Conservation (phyloP, 2,797 vertebrate species). For the Orestias chungarensis region DNA sequence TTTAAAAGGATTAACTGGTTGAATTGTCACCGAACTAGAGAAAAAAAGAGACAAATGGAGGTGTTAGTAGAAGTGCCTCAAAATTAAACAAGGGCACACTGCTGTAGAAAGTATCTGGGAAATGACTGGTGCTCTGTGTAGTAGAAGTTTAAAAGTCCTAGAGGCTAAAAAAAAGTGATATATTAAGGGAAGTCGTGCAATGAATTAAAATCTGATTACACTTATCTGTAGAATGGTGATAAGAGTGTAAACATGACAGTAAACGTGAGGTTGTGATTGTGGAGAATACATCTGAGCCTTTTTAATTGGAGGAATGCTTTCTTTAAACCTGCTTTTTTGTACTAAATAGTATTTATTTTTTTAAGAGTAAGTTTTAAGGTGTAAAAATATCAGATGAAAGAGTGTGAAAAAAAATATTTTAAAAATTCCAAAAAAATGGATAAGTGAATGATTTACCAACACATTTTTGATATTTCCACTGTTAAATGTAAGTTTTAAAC, state of each 20-base stretch:
- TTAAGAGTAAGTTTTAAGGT: no score
- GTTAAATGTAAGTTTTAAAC: neutral
- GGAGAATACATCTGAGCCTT: neutral
- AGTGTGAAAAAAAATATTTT: no score
- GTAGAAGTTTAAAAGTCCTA: neutral
- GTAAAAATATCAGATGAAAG: conserved; percentile 2
- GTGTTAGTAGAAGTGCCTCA: conserved; percentile 1
- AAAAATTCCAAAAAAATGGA: no score
- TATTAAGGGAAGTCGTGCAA: neutral
- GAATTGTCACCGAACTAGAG: conserved; percentile 3
- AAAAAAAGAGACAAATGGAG: neutral
- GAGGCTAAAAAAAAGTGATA: neutral
- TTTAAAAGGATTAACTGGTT: conserved; percentile 9
- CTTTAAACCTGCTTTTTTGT: neutral
- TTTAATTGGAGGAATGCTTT: neutral
- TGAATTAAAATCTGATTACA: neutral
- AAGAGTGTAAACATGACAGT: neutral
- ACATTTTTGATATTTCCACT: neutral
- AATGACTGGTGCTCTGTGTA: neutral
- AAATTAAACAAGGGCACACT: conserved; percentile 3
- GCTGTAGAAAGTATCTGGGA: neutral
- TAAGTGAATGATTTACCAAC: no score
- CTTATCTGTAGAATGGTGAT: neutral
- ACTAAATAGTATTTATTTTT: neutral
- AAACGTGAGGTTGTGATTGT: neutral